Conservation (phyloP, 53 echinoderm and acorn worm species). For the Patiria pectinifera region DNA sequence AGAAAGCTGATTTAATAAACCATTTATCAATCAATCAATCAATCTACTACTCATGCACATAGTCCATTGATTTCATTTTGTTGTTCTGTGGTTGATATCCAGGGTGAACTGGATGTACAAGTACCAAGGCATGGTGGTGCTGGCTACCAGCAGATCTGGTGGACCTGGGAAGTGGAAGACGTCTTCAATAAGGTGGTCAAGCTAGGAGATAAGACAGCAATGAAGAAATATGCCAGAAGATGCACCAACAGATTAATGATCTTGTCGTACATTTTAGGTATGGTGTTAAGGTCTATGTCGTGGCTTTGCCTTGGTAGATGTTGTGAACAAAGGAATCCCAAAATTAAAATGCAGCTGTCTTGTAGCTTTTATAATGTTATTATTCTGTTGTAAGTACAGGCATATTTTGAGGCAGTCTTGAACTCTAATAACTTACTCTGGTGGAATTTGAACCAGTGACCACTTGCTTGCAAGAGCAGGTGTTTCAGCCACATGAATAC, state of each 20-base stretch:
- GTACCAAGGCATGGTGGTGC: constrained; percentile 98
- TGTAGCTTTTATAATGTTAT: too few species aligned
- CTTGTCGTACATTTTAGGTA: constrained; percentile 99
- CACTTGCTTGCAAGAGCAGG: too few species aligned
- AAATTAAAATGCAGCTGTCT: too few species aligned
- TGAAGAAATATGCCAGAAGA: constrained; percentile 97
- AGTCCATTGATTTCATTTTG: background rate
- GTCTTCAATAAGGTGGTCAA: constrained; percentile 87
- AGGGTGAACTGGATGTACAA: constrained; percentile 97
- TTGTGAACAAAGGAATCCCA: too few species aligned
- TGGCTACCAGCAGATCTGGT: constrained; percentile 98
- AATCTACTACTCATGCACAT: background rate
- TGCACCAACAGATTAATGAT: constrained; percentile 93
- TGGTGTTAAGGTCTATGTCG: background rate
- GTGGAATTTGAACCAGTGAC: too few species aligned
- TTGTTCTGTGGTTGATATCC: background rate
- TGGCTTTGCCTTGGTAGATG: too few species aligned
- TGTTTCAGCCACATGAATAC: too few species aligned
- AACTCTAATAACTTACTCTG: too few species aligned
- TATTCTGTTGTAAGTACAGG: too few species aligned
- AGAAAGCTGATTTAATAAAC: too few species aligned
- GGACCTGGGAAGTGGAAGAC: constrained; percentile 99
- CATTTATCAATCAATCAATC: too few species aligned
- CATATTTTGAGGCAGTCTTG: too few species aligned
- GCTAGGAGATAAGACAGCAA: constrained; percentile 93